Base-by-base conservation (phyloP, 1,140 invertebrate genomes). In the Macrobrachium nipponense region DNA sequence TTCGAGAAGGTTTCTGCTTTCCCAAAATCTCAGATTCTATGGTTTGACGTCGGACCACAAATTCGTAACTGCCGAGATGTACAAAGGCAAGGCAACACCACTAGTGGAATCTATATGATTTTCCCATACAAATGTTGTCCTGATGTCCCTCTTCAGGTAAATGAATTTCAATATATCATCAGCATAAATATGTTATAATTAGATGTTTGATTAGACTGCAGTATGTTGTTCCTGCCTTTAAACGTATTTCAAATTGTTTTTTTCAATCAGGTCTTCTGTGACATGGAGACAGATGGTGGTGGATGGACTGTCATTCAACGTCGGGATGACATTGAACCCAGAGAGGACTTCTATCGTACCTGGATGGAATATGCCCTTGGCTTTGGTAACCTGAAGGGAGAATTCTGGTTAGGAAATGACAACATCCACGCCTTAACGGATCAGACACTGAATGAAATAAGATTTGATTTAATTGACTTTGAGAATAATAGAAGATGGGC, bases 361-460 rank as follows among this genome's bases (percentile, higher is more conserved):
- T 93, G 92, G 92, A 81, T 90, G 20, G 92, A 92, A 58, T 93
- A 93, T 87, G 90, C 90, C 81, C 77, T 90, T n/a, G 92, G 93
- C 2, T 93, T 93, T 88, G 93, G 93, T 11, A 91, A 91, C 70
- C 87, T 91, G 8, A 90, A 88, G 12, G 88, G 89, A 18, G 90
- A 91, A 77, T 90, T 90, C 79, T 93, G 92, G 91, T 73, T 93
- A 8, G 92, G 90, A 8, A 80, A 90, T n/a, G 82, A 88, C 76
- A 86, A 87, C 80, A 87, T 90, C 12, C 82, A 88, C 17, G 79
- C 80, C 36, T 73, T 90, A 7, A 89, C 88, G 0, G 66, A 82
- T 15, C 64, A 84, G 7, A 82, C 87, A 1, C 80, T 88, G 14
- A 72, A 86, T 79, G 76, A 88, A n/a, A 61, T 90, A 7, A 72